Conservation (phyloP, 1,140 invertebrate genomes). For the Geopemphigus sp. region DNA sequence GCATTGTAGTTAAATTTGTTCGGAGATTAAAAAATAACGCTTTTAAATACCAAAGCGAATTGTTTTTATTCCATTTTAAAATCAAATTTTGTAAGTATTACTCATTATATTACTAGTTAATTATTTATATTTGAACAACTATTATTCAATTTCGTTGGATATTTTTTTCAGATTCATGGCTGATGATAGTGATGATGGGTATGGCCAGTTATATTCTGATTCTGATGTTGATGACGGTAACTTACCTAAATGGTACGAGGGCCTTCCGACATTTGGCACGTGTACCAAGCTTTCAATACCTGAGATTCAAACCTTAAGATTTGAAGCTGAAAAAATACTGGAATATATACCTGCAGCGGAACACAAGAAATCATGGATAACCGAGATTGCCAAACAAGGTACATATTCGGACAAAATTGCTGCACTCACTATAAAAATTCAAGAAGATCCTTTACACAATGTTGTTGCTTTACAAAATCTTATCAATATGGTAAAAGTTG, state of each 20-base stretch:
- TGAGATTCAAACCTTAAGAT: conserved; percentile 34
- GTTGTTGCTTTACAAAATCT: conserved; percentile 69
- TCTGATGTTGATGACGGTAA: conserved; percentile 16
- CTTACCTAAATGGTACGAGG: conserved; percentile 37
- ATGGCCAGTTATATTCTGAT: conserved; percentile 28
- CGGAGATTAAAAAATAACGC: too few relatives aligned
- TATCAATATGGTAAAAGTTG: conserved; percentile 75
- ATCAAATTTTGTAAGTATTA: too few relatives aligned
- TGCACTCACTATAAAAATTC: conserved; percentile 75
- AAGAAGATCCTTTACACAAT: conserved; percentile 82
- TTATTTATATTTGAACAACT: too few relatives aligned
- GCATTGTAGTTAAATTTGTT: too few relatives aligned
- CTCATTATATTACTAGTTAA: too few relatives aligned
- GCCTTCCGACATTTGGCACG: not conserved
- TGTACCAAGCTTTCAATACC: conserved; percentile 7
- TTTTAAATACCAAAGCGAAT: too few relatives aligned
- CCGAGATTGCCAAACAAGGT: conserved; percentile 75
- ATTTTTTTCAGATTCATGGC: too few relatives aligned
- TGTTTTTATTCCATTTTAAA: too few relatives aligned
- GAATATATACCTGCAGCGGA: not conserved
- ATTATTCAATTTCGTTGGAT: too few relatives aligned
- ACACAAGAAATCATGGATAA: conserved; percentile 64
- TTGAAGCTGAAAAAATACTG: conserved; percentile 50
- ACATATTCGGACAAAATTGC: conserved; percentile 83
- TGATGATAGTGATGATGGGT: not conserved